These are phyloP conservation scores for Equus quagga DNA, from an alignment of 2,113 vertebrate genomes.

Conservation along the genomic window DNA sequence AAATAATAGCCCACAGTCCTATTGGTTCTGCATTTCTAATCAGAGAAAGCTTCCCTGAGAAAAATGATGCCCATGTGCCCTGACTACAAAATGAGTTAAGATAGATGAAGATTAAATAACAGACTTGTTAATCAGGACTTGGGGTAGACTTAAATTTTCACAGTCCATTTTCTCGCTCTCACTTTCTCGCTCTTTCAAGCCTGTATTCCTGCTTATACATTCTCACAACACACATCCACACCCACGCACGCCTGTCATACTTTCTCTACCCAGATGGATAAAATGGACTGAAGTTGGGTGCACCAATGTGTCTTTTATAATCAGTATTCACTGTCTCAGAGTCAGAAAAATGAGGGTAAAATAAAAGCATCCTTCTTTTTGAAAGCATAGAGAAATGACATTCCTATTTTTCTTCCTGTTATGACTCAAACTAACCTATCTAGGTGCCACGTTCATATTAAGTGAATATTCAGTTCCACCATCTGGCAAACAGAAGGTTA, in stretches of 20 bases:
- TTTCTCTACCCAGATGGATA: conserved; percentile 79
- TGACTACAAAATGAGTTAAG: conserved; percentile 76
- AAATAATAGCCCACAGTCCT: background rate
- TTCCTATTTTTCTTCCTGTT: conserved; percentile 35
- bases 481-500: conserved; percentile 63
- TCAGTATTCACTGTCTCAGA: conserved; percentile 70
- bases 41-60: conserved; percentile 48
- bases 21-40: conserved; percentile 38
- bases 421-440: conserved; percentile 15
- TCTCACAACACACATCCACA: conserved; percentile 63
- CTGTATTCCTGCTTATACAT: conserved; percentile 51
- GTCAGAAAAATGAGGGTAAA: conserved; percentile 62
- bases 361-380: conserved; percentile 56
- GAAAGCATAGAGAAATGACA: conserved; percentile 29
- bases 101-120: conserved; percentile 72
- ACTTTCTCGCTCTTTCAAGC: conserved; percentile 71
- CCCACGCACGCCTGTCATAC: conserved; percentile 69
- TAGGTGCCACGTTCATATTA: background rate
- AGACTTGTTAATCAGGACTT: conserved; percentile 78
- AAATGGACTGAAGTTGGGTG: conserved; percentile 75
- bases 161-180: conserved; percentile 82
- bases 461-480: background rate
- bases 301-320: conserved; percentile 68
- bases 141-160: conserved; percentile 81
- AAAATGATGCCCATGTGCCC: conserved; percentile 24